phyloP scores from a whole-genome alignment of 2,888 invertebrate species.

The Caenorhabditis uteleia region DNA sequence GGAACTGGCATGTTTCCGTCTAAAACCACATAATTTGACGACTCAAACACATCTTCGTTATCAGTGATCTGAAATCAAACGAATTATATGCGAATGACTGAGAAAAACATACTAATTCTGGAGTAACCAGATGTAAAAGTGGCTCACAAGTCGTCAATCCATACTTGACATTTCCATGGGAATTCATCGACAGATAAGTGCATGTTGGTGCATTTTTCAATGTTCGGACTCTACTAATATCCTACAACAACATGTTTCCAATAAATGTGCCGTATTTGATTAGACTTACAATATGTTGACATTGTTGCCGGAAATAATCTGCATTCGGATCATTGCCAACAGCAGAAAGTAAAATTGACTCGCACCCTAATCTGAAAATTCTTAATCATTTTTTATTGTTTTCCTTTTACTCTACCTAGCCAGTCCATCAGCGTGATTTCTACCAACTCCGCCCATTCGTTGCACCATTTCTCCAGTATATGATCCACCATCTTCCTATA shows the following conservation, averaged over 20 bases:
- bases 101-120: constrained; percentile 40
- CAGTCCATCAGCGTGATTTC: constrained; percentile 88
- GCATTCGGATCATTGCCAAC: constrained; percentile 78
- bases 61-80: constrained; percentile 76
- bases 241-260: constrained; percentile 18
- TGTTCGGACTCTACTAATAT: constrained; percentile 23
- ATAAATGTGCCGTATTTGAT: not conserved
- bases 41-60: constrained; percentile 75
- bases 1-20: constrained; percentile 83
- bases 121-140: constrained; percentile 42
- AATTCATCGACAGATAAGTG: constrained; percentile 54
- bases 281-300: constrained; percentile 34
- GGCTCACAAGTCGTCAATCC: constrained; percentile 54
- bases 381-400: no score
- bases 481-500: constrained; percentile 82
- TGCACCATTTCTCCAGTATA: constrained; percentile 77
- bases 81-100: no score
- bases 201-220: constrained; percentile 45
- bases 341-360: constrained; percentile 77
- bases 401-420: constrained; percentile 69
- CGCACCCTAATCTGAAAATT: constrained; percentile 43
- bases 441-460: constrained; percentile 85
- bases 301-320: constrained; percentile 32
- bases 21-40: constrained; percentile 80
- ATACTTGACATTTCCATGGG: constrained; percentile 52